These are phyloP conservation scores for Clupea harengus DNA, from an alignment of 2,113 vertebrate species.

Conservation along the genomic window DNA sequence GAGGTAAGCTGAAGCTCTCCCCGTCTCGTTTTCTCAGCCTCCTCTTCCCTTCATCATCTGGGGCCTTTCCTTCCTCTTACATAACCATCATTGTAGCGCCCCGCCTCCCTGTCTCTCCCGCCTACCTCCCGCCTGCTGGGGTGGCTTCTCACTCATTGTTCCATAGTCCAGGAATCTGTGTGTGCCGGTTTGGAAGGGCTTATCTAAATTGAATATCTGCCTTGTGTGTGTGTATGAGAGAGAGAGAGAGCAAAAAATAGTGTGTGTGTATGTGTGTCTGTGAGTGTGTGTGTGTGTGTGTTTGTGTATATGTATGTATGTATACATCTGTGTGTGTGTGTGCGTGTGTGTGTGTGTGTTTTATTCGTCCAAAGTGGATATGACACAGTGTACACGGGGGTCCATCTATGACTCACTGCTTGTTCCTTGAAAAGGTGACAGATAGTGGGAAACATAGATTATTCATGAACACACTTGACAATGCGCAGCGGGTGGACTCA, in stretches of 20 bases:
- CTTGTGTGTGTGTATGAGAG: conserved; percentile 57
- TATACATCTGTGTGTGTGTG: conserved; percentile 21
- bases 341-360: background rate
- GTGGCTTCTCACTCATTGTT: conserved; percentile 71
- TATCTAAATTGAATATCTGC: conserved; percentile 83
- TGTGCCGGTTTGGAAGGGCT: conserved; percentile 60
- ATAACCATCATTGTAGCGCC: background rate
- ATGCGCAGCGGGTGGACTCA: conserved; percentile 59
- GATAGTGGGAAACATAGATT: conserved; percentile 59
- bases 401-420: conserved; percentile 64
- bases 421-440: conserved; percentile 71
- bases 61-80: background rate
- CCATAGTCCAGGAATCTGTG: conserved; percentile 64
- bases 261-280: background rate
- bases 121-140: conserved; percentile 68
- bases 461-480: conserved; percentile 65
- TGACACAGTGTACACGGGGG: conserved; percentile 53
- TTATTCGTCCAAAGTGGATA: background rate
- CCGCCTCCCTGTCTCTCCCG: conserved; percentile 49
- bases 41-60: background rate
- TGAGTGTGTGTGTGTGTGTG: conserved; percentile 21
- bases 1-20: background rate
- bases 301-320: conserved; percentile 16
- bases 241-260: background rate
- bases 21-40: background rate